These are phyloP conservation scores for Nephrocerus scutellatus DNA, from an alignment of 2,888 invertebrate species.

Conservation along the genomic window DNA sequence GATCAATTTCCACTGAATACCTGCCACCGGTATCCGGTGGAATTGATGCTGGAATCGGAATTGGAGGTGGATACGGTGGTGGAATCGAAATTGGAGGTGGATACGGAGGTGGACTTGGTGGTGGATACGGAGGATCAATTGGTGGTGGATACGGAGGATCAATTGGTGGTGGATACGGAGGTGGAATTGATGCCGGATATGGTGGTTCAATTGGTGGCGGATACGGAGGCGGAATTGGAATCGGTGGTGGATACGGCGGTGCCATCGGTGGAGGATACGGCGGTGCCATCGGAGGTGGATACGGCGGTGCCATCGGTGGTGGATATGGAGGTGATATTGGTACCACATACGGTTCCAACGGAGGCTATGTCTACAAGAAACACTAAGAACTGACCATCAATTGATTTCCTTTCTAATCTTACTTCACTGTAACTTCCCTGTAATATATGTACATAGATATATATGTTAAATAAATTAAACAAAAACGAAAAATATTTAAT, in stretches of 20 bases:
- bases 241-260: too few species aligned
- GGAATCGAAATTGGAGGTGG: slow-evolving; percentile 1
- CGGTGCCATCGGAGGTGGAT: too few species aligned
- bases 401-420: too few species aligned
- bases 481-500: slow-evolving; percentile 2
- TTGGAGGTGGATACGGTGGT: slow-evolving; percentile 2
- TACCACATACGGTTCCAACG: slow-evolving; percentile 42
- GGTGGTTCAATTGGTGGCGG: too few species aligned
- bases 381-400: too few species aligned
- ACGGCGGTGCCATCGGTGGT: too few species aligned
- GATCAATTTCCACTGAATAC: slow-evolving; percentile 30
- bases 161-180: slow-evolving; percentile 3
- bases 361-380: slow-evolving; percentile 42
- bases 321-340: slow-evolving; percentile 32
- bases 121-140: neutral
- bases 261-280: too few species aligned
- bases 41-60: slow-evolving; percentile 12
- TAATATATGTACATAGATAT: too few species aligned
- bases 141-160: slow-evolving; percentile 2
- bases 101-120: neutral
- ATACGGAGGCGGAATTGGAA: too few species aligned
- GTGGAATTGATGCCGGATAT: slow-evolving; percentile 1
- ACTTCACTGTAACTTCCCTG: too few species aligned
- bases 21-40: slow-evolving; percentile 35
- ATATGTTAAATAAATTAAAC: slow-evolving; percentile 3